Percentiles rank a stretch among this genome's conserved stretches.
These are phyloP conservation scores for Macrophya alboannulata DNA, from an alignment of 2,888 invertebrate genomes.

Conservation along the genomic window DNA sequence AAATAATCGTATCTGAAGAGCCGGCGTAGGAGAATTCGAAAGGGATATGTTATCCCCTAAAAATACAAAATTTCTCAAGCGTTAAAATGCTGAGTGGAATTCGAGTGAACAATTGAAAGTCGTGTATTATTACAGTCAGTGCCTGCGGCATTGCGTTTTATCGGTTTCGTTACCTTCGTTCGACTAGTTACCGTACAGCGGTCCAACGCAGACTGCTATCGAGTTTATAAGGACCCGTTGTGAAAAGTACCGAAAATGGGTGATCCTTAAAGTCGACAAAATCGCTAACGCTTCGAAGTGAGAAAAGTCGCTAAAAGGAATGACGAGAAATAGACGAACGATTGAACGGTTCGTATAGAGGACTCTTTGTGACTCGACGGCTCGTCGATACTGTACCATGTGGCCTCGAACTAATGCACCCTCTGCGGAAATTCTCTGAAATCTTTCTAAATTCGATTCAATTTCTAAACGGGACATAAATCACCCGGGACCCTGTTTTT, in stretches of 20 bases:
- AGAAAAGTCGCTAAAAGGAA: constrained; percentile 23
- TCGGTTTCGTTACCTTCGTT: not conserved
- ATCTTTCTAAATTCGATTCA: not conserved
- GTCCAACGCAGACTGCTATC: not conserved
- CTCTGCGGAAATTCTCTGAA: not conserved
- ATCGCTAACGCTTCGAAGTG: not conserved
- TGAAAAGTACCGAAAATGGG: not conserved
- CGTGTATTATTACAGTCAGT: not conserved
- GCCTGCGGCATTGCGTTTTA: not conserved
- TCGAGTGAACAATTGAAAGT: not conserved
- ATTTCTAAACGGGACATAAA: not conserved
- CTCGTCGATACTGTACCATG: constrained; percentile 14
- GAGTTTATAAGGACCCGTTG: not conserved
- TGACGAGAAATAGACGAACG: constrained; percentile 9
- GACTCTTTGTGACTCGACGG: constrained; percentile 23
- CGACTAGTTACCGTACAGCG: not conserved
- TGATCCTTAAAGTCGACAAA: constrained; percentile 33
- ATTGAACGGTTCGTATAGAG: constrained; percentile 25
- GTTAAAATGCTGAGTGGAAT: not conserved
- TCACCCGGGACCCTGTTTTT: not conserved
- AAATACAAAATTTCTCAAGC: not conserved
- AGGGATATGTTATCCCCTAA: not conserved
- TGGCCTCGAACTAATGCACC: constrained; percentile 19
- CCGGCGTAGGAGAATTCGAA: not conserved
- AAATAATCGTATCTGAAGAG: constrained; percentile 15